These are phyloP conservation scores for Cyanocitta stelleri DNA, from an alignment of 2,113 vertebrate genomes.

Conservation along the genomic window DNA sequence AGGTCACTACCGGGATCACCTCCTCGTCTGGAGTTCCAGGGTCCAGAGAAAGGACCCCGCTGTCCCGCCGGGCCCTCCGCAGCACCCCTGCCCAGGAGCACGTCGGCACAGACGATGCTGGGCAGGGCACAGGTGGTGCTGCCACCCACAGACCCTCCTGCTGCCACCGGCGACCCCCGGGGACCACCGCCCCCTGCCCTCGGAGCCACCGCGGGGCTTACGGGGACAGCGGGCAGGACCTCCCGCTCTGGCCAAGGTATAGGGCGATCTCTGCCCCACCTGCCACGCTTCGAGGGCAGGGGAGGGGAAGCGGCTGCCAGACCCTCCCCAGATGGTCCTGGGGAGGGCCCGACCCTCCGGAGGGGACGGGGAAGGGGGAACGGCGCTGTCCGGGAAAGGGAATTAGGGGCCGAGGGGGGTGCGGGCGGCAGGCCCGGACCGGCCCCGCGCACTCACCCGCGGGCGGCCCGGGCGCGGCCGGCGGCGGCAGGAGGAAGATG, in stretches of 20 bases:
- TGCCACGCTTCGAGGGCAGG: not conserved
- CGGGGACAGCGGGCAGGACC: not conserved
- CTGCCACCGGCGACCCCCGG: not conserved
- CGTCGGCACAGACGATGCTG: accelerated
- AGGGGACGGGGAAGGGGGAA: not conserved
- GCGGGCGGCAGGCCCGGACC: not conserved
- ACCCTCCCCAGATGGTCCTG: not conserved
- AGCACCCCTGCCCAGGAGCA: accelerated
- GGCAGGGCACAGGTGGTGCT: not conserved
- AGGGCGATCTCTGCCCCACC: not conserved
- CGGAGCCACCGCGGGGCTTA: not conserved
- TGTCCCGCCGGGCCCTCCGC: not conserved
- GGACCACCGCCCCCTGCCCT: too few relatives aligned
- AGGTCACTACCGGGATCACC: accelerated
- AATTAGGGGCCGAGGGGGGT: not conserved
- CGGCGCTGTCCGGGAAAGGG: not conserved
- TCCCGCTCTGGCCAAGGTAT: accelerated
- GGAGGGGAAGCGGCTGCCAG: not conserved
- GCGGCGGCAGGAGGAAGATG: not conserved
- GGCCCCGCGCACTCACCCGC: conserved; percentile 5
- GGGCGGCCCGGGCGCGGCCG: not conserved
- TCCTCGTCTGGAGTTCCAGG: accelerated
- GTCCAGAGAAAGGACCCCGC: not conserved
- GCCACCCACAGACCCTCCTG: accelerated
- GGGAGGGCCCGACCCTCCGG: too few relatives aligned